Evolutionary conservation across 92 coral and sea anemone genomes (phyloP), one percentile per base, ranked within the genome.

Genomic region (Bergia sp.): DNA sequence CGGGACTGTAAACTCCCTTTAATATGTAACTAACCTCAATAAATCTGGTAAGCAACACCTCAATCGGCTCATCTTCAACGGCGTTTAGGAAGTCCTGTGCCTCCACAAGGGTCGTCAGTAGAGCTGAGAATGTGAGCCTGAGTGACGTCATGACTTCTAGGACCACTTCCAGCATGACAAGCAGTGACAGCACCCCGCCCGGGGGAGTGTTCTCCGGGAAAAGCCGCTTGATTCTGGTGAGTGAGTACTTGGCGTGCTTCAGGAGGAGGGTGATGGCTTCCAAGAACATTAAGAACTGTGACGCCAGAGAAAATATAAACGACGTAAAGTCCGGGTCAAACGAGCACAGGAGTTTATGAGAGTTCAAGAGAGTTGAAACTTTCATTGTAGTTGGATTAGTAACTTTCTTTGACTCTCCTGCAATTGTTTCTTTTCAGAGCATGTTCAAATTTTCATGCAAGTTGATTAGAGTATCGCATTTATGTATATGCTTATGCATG

Each of bases 141-240:
- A 95, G 83, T 12, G 73, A 78, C 79, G 76, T 82, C 18, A 88
- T 87, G 36, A 96, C 94, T 39, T 93, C 96, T 76, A 88, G 82
- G 38, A 90, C 90, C 57, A 90, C 58, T 49, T 84, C 91, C 71
- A 95, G 90, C 92, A 97, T 88, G 69, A 92, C 82, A 67, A 96
- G 92, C 71, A 97, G 91, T 50, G 94, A 88, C 15, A 88, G 64
- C 53, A 97, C 94, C 37, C 94, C 97, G n/a, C 95, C 96, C 23
- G 92, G 92, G 7, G 98, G 98, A 5, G 86, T n/a, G 88, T 97
- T 97, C 58, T 90, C 88, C 23, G 96, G 95, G 81, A 97, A 97
- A 38, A 97, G 88, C 79, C 96, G 87, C 43, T 91, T 97, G 87
- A 97, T 89, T 73, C 92, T 83, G 12, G 93, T 91, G 73, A 97